Percentiles rank a stretch among this genome's conserved stretches.
phyloP scores from a whole-genome alignment of 2,888 invertebrate genomes.

The Mystacides longicornis region DNA sequence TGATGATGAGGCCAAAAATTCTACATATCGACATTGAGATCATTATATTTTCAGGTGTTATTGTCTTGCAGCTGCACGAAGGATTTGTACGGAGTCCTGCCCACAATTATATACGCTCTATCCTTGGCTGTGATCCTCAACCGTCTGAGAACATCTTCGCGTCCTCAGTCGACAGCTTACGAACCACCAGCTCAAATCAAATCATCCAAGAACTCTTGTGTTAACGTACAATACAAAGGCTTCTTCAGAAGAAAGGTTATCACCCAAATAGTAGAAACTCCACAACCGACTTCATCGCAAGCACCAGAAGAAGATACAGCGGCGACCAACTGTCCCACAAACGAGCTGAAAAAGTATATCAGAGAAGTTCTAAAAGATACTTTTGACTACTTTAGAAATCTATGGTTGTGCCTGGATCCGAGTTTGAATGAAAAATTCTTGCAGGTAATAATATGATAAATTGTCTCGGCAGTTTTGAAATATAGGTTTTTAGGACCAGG shows the following conservation, averaged over 20 bases:
- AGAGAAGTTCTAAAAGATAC: not conserved
- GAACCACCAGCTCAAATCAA: not conserved
- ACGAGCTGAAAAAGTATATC: too few relatives aligned
- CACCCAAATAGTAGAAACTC: not conserved
- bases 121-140: conserved; percentile 15
- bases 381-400: not conserved
- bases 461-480: too few relatives aligned
- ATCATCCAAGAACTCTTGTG: not conserved
- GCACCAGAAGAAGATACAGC: not conserved
- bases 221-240: not conserved
- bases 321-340: too few relatives aligned
- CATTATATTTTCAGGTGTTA: conserved; percentile 11
- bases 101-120: conserved; percentile 8
- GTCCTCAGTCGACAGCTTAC: not conserved
- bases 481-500: too few relatives aligned
- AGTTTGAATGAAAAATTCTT: not conserved
- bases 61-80: conserved; percentile 14
- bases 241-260: not conserved
- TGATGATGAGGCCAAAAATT: too few relatives aligned
- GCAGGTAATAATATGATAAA: not conserved
- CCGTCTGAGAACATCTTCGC: conserved; percentile 4
- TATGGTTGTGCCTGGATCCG: not conserved
- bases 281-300: not conserved
- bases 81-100: conserved; percentile 11
- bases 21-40: too few relatives aligned